Base-by-base conservation (phyloP, 2,113 vertebrate genomes). In the Camelus bactrianus region DNA sequence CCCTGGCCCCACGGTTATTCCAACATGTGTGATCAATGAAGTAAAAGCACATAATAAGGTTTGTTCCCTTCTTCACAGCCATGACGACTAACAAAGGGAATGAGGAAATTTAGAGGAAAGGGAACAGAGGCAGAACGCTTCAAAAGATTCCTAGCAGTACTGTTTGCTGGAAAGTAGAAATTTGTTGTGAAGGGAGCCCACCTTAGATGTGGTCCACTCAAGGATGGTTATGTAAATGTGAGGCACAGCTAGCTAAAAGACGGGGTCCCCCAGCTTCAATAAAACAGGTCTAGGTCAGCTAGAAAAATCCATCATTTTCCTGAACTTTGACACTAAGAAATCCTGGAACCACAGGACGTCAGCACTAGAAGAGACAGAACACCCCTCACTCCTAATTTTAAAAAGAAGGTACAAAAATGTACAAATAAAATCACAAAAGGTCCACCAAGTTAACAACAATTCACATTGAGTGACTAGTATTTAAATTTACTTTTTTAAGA, bases 321-420 rank as follows among this genome's bases (percentile, higher is more conserved):
- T 56, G 30, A 46, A 30, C 30, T 52, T 64, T 70, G 14, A 38
- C 26, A 58, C 48, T 58, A 73, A 81, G 56, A 35, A 14, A 12
- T 30, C 64, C 38, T 13, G 42, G 65, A 35, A 67, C 28, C 50
- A 32, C 2, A 38, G 48, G 67, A 52, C 6, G 3, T 75, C 32
- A 75, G 67, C 38, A 82, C 50, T 13, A 6, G 13, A 17, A 52
- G 20, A 58, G 54, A 50, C 9, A 19, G 12, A 30, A 42, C 2
- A 19, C 16, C 4, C 9, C 30, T 38, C 20, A 46, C 32, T 56
- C 52, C 20, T 48, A 54, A 3, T 84, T 88, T 77, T 32, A 77
- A 75, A 89, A 95, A 83, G 58, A 94, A 91, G 35, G 54, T 38
- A 56, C 15, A 58, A 30, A 91, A 64, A 69, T 24, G 70, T 24